phyloP scores from a whole-genome alignment of 64 coral and sea anemone species.

The Stichodactyla mertensii region DNA sequence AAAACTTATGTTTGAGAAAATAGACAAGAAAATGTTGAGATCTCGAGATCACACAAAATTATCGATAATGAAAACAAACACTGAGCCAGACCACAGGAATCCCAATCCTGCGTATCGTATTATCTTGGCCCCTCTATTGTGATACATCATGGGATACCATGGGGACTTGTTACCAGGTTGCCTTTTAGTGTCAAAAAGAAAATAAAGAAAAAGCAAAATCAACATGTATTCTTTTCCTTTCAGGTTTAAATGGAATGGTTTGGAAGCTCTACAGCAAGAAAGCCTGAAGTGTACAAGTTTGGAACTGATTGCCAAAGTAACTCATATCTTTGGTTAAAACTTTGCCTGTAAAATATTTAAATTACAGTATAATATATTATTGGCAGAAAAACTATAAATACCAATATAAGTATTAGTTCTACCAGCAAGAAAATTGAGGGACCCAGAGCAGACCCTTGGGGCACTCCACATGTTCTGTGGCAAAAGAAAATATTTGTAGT shows the following conservation, averaged over 20 bases:
- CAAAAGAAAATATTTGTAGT: not conserved
- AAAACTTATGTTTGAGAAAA: not conserved
- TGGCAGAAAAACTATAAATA: too few species aligned
- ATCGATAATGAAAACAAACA: not conserved
- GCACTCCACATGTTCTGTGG: not conserved
- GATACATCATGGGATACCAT: too few species aligned
- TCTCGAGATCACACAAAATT: not conserved
- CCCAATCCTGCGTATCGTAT: not conserved
- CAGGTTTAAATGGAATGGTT: constrained; percentile 60
- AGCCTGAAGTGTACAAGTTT: constrained; percentile 28
- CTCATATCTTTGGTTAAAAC: too few species aligned
- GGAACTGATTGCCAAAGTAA: constrained; percentile 37
- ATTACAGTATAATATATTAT: too few species aligned
- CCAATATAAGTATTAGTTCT: too few species aligned
- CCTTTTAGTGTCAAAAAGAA: too few species aligned
- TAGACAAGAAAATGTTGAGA: not conserved
- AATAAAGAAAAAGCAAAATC: too few species aligned
- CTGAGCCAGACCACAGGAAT: not conserved
- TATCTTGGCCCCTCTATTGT: too few species aligned
- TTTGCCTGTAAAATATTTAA: too few species aligned
- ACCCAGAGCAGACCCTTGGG: not conserved
- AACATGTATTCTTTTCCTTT: not conserved
- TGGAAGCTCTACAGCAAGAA: constrained; percentile 20
- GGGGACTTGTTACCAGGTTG: too few species aligned
- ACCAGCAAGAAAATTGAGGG: not conserved